A percentile compares a stretch with the other conserved stretches of the same genome.
phyloP scores from a whole-genome alignment of 2,888 invertebrate species.

The Caenorhabditis sp. region DNA sequence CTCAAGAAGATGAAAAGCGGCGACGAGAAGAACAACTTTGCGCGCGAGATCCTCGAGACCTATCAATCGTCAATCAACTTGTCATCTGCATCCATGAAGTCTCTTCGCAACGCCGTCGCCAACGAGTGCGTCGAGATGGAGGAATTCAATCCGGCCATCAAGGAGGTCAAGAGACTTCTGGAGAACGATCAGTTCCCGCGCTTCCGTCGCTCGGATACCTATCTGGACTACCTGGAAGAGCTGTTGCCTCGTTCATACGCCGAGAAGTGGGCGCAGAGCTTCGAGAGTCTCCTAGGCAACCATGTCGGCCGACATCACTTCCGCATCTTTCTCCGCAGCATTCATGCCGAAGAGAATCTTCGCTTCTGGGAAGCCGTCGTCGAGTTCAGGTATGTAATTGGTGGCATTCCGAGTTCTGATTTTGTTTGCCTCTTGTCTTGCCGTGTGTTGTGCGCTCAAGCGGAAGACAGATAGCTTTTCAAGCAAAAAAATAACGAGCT shows the following conservation, averaged over 20 bases:
- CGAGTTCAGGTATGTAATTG: slow-evolving; percentile 70
- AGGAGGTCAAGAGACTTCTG: slow-evolving; percentile 78
- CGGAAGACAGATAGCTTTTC: neutral
- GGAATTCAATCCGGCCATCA: slow-evolving; percentile 77
- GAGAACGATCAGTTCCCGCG: slow-evolving; percentile 83
- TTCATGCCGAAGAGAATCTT: slow-evolving; percentile 82
- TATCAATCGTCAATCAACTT: slow-evolving; percentile 79
- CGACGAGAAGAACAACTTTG: slow-evolving; percentile 74
- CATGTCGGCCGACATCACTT: slow-evolving; percentile 82
- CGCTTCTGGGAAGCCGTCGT: slow-evolving; percentile 81
- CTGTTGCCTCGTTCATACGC: slow-evolving; percentile 80
- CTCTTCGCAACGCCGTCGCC: slow-evolving; percentile 72
- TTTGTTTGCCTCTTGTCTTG: neutral
- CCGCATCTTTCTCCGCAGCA: slow-evolving; percentile 78
- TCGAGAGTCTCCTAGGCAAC: slow-evolving; percentile 81
- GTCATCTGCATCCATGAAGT: slow-evolving; percentile 78
- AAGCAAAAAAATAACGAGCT: no score
- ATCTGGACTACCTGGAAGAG: slow-evolving; percentile 72
- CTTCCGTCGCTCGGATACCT: slow-evolving; percentile 80
- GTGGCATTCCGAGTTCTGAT: slow-evolving; percentile 42
- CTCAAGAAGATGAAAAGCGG: slow-evolving; percentile 78
- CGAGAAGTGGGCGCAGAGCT: slow-evolving; percentile 80
- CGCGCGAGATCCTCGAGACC: slow-evolving; percentile 75
- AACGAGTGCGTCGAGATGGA: slow-evolving; percentile 75
- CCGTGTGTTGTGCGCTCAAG: no score